Conservation (phyloP, 1,140 invertebrate species). For the Drosophila lacertosa region DNA sequence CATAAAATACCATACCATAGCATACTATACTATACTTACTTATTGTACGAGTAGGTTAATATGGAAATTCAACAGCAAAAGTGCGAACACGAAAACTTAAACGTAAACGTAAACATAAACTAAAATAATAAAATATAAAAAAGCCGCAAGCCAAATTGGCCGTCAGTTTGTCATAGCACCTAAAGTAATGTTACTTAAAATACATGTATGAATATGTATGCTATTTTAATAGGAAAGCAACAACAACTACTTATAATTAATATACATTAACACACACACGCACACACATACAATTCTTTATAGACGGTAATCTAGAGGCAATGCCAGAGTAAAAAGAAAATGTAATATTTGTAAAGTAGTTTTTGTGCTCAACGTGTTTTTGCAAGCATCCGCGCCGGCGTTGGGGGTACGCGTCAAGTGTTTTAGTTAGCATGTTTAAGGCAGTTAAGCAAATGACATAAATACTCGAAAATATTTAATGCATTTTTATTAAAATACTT, state of each 20-base stretch:
- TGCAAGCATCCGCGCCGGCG: slow-evolving; percentile 13
- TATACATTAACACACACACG: slow-evolving; percentile 18
- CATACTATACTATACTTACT: slow-evolving; percentile 31
- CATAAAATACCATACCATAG: slow-evolving; percentile 18
- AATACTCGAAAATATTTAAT: slow-evolving; percentile 78
- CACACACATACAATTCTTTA: slow-evolving; percentile 2
- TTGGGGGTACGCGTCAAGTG: slow-evolving; percentile 31
- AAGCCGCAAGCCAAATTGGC: slow-evolving; percentile 59
- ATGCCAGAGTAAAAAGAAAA: slow-evolving; percentile 55
- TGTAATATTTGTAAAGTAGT: slow-evolving; percentile 78
- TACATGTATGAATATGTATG: slow-evolving; percentile 7
- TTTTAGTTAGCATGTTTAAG: slow-evolving; percentile 70
- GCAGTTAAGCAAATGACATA: slow-evolving; percentile 72
- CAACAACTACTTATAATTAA: slow-evolving; percentile 25
- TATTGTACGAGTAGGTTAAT: slow-evolving; percentile 26
- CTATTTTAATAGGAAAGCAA: slow-evolving; percentile 34
- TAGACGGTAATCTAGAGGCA: slow-evolving; percentile 45
- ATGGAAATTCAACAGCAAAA: slow-evolving; percentile 41
- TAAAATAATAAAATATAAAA: slow-evolving; percentile 17
- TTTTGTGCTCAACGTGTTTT: slow-evolving; percentile 55
- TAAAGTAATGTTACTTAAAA: slow-evolving; percentile 68
- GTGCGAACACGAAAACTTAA: slow-evolving; percentile 26
- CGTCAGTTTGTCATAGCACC: slow-evolving; percentile 70
- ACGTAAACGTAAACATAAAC: slow-evolving; percentile 6
- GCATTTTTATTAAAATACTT: slow-evolving; percentile 74